Evolutionary conservation across 37 sponge, comb jelly and placozoan species (phyloP), one percentile per base, ranked within the genome.

Genomic region (Theonella swinhoei): DNA sequence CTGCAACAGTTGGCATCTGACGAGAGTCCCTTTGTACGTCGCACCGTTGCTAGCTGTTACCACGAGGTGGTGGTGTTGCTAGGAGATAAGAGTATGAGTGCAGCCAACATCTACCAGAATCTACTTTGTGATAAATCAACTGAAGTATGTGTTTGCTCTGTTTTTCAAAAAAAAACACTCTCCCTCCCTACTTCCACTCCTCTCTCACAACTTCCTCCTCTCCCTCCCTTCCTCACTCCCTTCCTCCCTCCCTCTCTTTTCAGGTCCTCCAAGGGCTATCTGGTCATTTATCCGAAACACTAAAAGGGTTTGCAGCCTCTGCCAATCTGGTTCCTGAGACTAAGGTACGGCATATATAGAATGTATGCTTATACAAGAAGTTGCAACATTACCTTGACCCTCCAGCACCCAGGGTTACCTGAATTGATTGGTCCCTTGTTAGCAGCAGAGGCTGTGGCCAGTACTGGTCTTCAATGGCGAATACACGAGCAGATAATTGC

Each of bases 351-450:
- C 7, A 17, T 47, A 2, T 25, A 80, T 28, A 4, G n/a, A 39
- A 22, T 14, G 3, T 24, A 9, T 31, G 4, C 54, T 43, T 68
- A 14, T 64, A 8, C 3, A 34, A 34, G 20, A 19, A 73, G 29
- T 23, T 22, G 22, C 22, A 23, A 22, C 19, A 23, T 60, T 23
- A 23, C 62, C 19, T 22, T 60, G 19, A 30, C 70, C n/a, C 39
- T 58, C 4, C 43, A 91, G 91, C 87, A 86, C 42, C 91, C 91
- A 30, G 93, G 93, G 72, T 79, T 93, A 72, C 30, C 74, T 43
- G 91, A 94, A 22, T 76, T 94, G 54, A 87, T 94, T 29, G 64
- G 43, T 35, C 72, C 88, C 1, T 66, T 94, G 4, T 41, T 80
- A 4, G n/a, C 34, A 0, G 72, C 65, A 70, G 91, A 86, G 68